Evolutionary conservation across 2,113 vertebrate genomes (phyloP).

Genomic region (Pongo pygmaeus): DNA sequence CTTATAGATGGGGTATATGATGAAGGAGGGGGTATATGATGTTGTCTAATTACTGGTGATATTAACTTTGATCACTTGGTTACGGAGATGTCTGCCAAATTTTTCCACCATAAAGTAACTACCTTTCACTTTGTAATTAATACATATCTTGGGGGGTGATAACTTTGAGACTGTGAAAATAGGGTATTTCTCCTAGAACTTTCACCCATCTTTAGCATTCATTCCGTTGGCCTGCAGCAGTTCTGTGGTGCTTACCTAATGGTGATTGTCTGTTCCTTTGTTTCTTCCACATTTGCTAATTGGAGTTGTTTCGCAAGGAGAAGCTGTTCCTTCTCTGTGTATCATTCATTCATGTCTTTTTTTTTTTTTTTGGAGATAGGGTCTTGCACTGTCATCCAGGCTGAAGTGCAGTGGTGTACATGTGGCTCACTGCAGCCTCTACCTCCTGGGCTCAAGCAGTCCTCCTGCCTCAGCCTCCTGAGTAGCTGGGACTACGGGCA

Average conservation of each 20-base stretch:
- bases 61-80: not conserved
- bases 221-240: not conserved
- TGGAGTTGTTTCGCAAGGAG: not conserved
- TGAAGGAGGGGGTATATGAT: not conserved
- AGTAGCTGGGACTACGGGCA: not conserved
- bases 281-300: not conserved
- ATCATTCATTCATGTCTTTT: not conserved
- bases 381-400: not conserved
- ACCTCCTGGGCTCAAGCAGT: not conserved
- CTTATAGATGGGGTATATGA: not conserved
- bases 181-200: not conserved
- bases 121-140: too few relatives aligned
- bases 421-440: not conserved
- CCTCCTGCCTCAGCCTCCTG: not conserved
- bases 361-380: not conserved
- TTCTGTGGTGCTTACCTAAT: not conserved
- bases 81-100: not conserved
- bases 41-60: not conserved
- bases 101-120: not conserved
- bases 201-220: not conserved
- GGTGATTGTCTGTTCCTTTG: not conserved
- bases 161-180: not conserved
- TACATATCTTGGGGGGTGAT: not conserved
- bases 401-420: not conserved
- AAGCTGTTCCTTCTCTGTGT: not conserved